phyloP scores from a whole-genome alignment of 2,113 vertebrate genomes.

The Peromyscus polionotus region DNA sequence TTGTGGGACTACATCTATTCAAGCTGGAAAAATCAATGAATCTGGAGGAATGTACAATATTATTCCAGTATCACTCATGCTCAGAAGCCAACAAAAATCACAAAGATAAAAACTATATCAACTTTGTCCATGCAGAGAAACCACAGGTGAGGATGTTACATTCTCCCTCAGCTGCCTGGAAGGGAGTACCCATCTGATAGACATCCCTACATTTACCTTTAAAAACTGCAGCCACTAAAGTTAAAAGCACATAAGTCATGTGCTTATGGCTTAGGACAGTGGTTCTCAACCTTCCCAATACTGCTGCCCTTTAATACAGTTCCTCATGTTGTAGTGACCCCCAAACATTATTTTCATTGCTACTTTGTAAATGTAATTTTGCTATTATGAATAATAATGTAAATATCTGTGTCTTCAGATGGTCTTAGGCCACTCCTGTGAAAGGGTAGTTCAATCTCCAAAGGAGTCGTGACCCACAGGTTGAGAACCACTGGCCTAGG shows the following conservation, averaged over 20 bases:
- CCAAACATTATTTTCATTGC: not conserved
- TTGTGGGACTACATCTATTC: conserved; percentile 75
- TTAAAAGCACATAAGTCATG: conserved; percentile 51
- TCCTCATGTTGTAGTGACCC: too few relatives aligned
- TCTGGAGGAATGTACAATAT: conserved; percentile 64
- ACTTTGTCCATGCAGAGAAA: conserved; percentile 64
- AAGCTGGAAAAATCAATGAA: conserved; percentile 75
- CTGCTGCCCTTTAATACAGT: not conserved
- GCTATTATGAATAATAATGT: not conserved
- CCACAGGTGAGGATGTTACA: conserved; percentile 60
- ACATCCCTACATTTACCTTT: conserved; percentile 3
- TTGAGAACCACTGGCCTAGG: not conserved
- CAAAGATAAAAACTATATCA: conserved; percentile 61
- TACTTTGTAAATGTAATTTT: not conserved
- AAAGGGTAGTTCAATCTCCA: too few relatives aligned
- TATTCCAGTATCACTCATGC: conserved; percentile 73
- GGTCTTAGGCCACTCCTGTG: too few relatives aligned
- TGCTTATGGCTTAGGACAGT: not conserved
- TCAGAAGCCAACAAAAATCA: conserved; percentile 71
- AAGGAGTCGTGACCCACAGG: not conserved
- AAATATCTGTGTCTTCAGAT: too few relatives aligned
- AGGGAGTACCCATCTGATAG: conserved; percentile 4
- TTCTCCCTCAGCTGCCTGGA: not conserved
- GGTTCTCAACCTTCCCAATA: not conserved
- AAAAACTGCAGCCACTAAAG: not conserved